Percentiles rank a stretch among this genome's conserved stretches.
Conservation (phyloP, 2,888 invertebrate species). For the Diploptera punctata region DNA sequence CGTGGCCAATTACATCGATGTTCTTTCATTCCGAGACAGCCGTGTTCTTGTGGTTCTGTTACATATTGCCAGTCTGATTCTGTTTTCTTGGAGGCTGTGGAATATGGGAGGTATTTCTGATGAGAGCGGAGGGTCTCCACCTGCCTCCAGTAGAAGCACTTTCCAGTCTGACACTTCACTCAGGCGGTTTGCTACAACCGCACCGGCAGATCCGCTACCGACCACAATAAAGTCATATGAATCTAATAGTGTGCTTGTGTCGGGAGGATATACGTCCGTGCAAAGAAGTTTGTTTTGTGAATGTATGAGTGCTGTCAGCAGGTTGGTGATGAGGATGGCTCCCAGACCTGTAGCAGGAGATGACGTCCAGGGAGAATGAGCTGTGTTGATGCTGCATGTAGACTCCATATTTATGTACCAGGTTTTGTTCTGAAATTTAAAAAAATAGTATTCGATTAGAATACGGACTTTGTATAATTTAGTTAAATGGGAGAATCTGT, state of each 20-base stretch:
- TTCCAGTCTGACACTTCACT: conserved; percentile 47
- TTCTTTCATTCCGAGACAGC: conserved; percentile 46
- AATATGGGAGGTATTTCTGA: conserved; percentile 49
- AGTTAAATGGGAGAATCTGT: no score
- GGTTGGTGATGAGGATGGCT: neutral
- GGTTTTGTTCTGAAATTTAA: no score
- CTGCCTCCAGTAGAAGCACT: conserved; percentile 50
- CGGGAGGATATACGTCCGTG: neutral
- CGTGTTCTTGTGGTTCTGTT: conserved; percentile 53
- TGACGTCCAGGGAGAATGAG: no score
- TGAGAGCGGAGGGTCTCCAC: conserved; percentile 49
- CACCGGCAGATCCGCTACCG: conserved; percentile 51
- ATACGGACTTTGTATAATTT: no score
- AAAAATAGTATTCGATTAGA: no score
- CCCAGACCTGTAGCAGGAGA: neutral
- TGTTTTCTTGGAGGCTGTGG: conserved; percentile 47
- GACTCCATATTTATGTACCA: no score
- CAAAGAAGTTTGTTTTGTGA: neutral
- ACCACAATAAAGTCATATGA: conserved; percentile 34
- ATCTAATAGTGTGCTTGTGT: neutral
- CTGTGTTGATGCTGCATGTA: no score
- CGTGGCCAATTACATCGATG: conserved; percentile 50
- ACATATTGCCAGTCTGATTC: conserved; percentile 55
- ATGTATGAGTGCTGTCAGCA: neutral
- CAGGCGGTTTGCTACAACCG: conserved; percentile 53